A percentile compares a stretch with the other conserved stretches of the same genome.
Conservation (phyloP, 2,797 vertebrate genomes). For the Catharus ustulatus region DNA sequence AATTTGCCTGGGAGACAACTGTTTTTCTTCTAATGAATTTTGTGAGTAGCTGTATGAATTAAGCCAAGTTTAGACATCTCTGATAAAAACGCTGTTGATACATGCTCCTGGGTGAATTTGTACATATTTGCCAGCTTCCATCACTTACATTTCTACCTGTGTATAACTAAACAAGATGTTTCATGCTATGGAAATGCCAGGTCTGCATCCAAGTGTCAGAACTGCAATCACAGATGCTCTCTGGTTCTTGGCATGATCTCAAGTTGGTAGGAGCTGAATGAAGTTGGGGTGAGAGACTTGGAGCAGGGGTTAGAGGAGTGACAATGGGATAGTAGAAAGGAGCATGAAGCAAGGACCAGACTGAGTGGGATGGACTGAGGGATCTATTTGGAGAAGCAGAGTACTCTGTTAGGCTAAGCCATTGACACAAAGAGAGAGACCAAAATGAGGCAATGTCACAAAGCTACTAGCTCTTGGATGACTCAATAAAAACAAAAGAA, state of each 20-base stretch:
- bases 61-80: neutral
- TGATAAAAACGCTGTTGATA: neutral
- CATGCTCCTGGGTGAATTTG: neutral
- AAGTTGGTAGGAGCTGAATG: neutral
- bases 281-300: neutral
- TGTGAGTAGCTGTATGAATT: neutral
- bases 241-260: neutral
- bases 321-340: neutral
- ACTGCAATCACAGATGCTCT: neutral
- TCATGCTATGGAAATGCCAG: neutral
- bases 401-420: neutral
- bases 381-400: neutral
- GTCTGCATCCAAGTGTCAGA: neutral
- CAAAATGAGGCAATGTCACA: neutral
- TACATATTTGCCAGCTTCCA: neutral
- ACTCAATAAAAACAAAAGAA: neutral
- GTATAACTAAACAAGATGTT: neutral
- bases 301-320: neutral
- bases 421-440: neutral
- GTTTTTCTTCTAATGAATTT: constrained; percentile 25
- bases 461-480: neutral
- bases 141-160: constrained; percentile 1
- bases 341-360: neutral
- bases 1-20: constrained; percentile 13
- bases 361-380: neutral